Base-by-base conservation (phyloP, 2,888 invertebrate species). In the Scrobipalpa atriplicella region DNA sequence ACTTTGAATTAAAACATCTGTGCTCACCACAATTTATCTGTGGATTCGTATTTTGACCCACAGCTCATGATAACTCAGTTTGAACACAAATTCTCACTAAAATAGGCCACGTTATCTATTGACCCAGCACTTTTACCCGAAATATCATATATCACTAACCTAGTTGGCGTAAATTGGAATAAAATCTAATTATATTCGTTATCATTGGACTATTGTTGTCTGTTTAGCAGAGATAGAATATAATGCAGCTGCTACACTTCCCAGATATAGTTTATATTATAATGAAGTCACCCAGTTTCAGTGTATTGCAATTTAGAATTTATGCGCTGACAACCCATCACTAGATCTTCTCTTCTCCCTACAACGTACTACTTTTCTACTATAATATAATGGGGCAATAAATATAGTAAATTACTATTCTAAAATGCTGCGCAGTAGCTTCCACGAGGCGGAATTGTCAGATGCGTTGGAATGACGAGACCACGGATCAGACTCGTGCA, bases 41-140 rank as follows among this genome's bases (percentile, higher is more conserved):
- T 38, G 38, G 16, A 58, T 36, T 58, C 0, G n/a, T 29, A n/a
- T 1, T 58, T 58, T 58, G 29, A 58, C 58, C 58, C 38, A 10
- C 0, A 38, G n/a, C 58, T 2, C 5, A 29, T n/a, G 58, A 58
- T 58, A 58, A 58, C 58, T 8, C 38, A 58, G 13, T 38, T 16
- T 38, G 9, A 58, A 11, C 36, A 58, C 56, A 56, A 38, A 38
- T 38, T 58, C 38, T 21, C 18, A 29, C 13, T 29, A 38, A 58
- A 58, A 36, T 38, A 36, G 58, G 36, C 8, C 36, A 16, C 58
- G 8, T 58, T 58, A 58, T 58, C 58, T 9, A 9, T n/a, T 58
- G 58, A 58, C 58, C 58, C 38, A 13, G 16, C 16, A 16, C 29
- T 58, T 58, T 58, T 16, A 58, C 29, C 38, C 29, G 29, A 58